Evolutionary conservation across 2,113 vertebrate species (phyloP).

Genomic region (Dicrurus megarhynchus): DNA sequence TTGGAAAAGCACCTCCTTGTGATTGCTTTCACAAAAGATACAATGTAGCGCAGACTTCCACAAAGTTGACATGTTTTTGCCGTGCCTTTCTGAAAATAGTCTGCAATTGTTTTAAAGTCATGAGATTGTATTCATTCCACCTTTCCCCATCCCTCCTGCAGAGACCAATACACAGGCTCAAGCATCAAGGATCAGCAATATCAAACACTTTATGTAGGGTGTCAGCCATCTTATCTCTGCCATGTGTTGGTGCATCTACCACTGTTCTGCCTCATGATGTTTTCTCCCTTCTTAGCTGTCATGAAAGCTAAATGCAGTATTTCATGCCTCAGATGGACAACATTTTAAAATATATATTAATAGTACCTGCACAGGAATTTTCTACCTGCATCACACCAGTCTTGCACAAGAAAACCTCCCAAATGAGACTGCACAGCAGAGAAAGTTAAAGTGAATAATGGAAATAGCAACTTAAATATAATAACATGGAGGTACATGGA

Average conservation of each 20-base stretch:
- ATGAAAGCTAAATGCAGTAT: not conserved
- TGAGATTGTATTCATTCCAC: not conserved
- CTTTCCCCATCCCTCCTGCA: not conserved
- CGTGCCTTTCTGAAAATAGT: not conserved
- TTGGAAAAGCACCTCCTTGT: not conserved
- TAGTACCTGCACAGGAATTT: not conserved
- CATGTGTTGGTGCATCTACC: not conserved
- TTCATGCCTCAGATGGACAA: not conserved
- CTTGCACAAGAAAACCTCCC: not conserved
- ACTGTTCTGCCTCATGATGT: not conserved
- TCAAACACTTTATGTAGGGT: not conserved
- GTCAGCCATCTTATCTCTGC: not conserved
- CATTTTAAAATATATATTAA: not conserved
- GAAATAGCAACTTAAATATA: not conserved
- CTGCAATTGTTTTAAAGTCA: not conserved
- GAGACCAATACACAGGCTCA: not conserved
- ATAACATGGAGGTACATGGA: rapidly evolving
- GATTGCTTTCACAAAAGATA: not conserved
- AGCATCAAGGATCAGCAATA: not conserved
- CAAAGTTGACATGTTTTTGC: not conserved
- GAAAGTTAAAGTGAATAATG: not conserved
- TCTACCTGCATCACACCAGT: not conserved
- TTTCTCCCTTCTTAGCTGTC: not conserved
- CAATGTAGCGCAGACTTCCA: not conserved
- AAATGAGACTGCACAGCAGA: not conserved